Conservation (phyloP, 2,113 vertebrate genomes). For the Cromileptes altivelis region DNA sequence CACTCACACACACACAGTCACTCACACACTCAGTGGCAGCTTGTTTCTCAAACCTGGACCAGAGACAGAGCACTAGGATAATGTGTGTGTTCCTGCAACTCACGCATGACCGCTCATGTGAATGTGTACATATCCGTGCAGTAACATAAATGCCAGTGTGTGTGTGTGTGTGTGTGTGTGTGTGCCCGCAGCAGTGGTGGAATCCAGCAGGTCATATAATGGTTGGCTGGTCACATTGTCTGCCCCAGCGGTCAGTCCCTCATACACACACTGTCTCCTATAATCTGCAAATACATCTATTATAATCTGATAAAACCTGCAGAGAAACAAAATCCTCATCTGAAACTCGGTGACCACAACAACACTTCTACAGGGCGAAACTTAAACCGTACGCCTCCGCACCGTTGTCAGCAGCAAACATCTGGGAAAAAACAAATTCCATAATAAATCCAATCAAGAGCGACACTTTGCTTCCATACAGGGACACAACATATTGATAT, state of each 20-base stretch:
- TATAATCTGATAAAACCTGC: conserved; percentile 60
- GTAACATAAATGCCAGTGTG: conserved; percentile 2
- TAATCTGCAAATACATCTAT: conserved; percentile 67
- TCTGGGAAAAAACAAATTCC: not conserved
- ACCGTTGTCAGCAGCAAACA: not conserved
- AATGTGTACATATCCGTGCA: conserved; percentile 36
- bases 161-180: conserved; percentile 44
- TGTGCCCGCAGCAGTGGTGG: conserved; percentile 35
- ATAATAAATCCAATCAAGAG: not conserved
- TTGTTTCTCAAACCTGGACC: conserved; percentile 14
- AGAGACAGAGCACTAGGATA: conserved; percentile 2
- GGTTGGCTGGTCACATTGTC: conserved; percentile 73
- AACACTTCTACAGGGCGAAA: not conserved
- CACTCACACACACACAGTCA: not conserved
- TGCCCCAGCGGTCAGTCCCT: conserved; percentile 63
- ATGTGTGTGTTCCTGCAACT: conserved; percentile 37
- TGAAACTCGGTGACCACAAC: conserved; percentile 9
- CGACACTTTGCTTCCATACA: not conserved
- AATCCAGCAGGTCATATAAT: conserved; percentile 72
- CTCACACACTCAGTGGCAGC: not conserved
- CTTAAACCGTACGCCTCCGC: not conserved
- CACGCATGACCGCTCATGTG: conserved; percentile 49
- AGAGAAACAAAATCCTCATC: conserved; percentile 26
- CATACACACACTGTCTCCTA: conserved; percentile 56
- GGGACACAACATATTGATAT: not conserved